phyloP scores from a whole-genome alignment of 2,888 invertebrate genomes.

The Drosophila kuntzei region DNA sequence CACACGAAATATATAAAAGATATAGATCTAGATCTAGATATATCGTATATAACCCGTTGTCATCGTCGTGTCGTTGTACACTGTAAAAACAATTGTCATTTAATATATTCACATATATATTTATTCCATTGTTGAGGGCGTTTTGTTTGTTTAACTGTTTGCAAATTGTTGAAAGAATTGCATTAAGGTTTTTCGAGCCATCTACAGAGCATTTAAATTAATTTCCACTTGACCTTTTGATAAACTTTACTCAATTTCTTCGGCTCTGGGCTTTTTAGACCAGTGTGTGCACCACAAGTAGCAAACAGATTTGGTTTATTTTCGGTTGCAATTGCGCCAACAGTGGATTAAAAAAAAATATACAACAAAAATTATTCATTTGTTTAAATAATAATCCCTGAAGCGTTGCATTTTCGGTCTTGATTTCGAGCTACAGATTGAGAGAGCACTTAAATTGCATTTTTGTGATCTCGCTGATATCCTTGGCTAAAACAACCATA shows the following conservation, averaged over 20 bases:
- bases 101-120: constrained; percentile 29
- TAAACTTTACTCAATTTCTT: constrained; percentile 24
- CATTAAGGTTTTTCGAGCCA: constrained; percentile 82
- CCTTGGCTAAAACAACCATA: constrained; percentile 38
- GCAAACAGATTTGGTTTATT: constrained; percentile 84
- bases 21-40: constrained; percentile 22
- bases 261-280: constrained; percentile 69
- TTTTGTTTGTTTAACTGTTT: constrained; percentile 84
- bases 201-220: constrained; percentile 36
- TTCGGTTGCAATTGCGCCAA: constrained; percentile 74
- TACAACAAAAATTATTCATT: constrained; percentile 6
- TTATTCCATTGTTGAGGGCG: constrained; percentile 75
- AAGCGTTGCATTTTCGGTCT: constrained; percentile 72
- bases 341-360: constrained; percentile 50
- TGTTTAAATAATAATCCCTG: constrained; percentile 41
- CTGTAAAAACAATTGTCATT: constrained; percentile 43
- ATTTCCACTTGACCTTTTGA: constrained; percentile 36
- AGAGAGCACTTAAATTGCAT: constrained; percentile 52
- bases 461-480: constrained; percentile 68
- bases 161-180: constrained; percentile 85
- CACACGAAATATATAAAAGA: constrained; percentile 28
- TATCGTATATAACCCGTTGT: constrained; percentile 19
- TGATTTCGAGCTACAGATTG: constrained; percentile 78
- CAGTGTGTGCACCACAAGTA: constrained; percentile 85
- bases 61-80: constrained; percentile 66